Conservation (phyloP, 2,797 vertebrate species). For the Hypotaenidia okinawae region DNA sequence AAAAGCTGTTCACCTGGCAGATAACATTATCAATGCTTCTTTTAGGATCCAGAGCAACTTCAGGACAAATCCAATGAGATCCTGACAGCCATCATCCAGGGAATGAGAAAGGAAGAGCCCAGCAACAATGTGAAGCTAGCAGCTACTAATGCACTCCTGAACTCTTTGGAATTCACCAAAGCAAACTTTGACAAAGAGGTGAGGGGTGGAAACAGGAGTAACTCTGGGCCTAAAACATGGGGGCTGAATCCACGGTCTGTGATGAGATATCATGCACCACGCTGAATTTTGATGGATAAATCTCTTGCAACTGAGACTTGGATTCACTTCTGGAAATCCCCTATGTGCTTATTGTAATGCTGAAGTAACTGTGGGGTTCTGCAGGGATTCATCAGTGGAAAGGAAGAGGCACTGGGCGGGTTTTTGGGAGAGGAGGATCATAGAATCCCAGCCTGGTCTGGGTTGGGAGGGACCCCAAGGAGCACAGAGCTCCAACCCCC, state of each 20-base stretch:
- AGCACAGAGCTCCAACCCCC: too few species aligned
- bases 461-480: too few species aligned
- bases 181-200: conserved; percentile 99
- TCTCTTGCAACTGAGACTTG: conserved; percentile 22
- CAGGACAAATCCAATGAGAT: conserved; percentile 98
- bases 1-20: neutral
- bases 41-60: conserved; percentile 95
- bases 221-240: accelerated
- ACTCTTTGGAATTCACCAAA: conserved; percentile 98
- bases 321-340: neutral
- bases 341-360: neutral
- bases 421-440: too few species aligned
- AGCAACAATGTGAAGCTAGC: conserved; percentile 98
- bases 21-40: neutral
- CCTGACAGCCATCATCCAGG: conserved; percentile 98
- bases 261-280: conserved; percentile 72
- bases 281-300: conserved; percentile 63
- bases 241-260: conserved; percentile 24
- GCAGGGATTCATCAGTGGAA: neutral
- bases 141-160: conserved; percentile 96
- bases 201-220: neutral
- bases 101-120: conserved; percentile 98
- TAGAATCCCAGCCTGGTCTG: too few species aligned
- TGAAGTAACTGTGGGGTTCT: neutral
- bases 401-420: accelerated